phyloP scores from a whole-genome alignment of 2,888 invertebrate species.

The Chrysolina oricalcia region DNA sequence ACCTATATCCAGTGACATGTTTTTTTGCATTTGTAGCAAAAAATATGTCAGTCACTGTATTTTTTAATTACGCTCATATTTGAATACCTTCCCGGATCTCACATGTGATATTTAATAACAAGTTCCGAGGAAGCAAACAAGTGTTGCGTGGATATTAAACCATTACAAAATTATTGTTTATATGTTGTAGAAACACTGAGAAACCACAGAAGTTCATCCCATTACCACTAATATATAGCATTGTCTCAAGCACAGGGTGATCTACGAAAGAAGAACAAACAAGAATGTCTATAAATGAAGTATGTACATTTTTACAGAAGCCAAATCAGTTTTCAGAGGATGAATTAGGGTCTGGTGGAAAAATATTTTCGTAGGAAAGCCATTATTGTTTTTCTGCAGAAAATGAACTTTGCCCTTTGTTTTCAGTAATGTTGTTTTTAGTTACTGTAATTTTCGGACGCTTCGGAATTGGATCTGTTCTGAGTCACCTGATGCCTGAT shows the following conservation, averaged over 20 bases:
- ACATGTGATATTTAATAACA: constrained; percentile 7
- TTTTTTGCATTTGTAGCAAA: too few species aligned
- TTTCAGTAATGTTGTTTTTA: too few species aligned
- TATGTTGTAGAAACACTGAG: constrained; percentile 3
- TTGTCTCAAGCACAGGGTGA: neutral
- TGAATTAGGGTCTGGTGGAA: too few species aligned
- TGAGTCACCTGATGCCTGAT: too few species aligned
- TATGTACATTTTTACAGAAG: neutral
- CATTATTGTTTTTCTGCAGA: too few species aligned
- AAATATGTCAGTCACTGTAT: too few species aligned
- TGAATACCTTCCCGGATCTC: constrained; percentile 16
- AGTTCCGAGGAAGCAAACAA: constrained; percentile 36
- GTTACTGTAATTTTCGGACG: too few species aligned
- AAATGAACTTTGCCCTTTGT: too few species aligned
- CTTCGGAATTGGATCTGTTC: too few species aligned
- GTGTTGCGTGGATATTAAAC: constrained; percentile 35
- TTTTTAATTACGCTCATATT: neutral
- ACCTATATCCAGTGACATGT: too few species aligned
- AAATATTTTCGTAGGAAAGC: too few species aligned
- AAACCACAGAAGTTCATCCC: neutral
- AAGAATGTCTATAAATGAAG: neutral
- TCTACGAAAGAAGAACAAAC: neutral
- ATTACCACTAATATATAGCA: neutral
- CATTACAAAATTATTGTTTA: constrained; percentile 21
- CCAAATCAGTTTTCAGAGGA: too few species aligned